Base-by-base conservation (phyloP, 2,888 invertebrate genomes). In the Meganola albula region DNA sequence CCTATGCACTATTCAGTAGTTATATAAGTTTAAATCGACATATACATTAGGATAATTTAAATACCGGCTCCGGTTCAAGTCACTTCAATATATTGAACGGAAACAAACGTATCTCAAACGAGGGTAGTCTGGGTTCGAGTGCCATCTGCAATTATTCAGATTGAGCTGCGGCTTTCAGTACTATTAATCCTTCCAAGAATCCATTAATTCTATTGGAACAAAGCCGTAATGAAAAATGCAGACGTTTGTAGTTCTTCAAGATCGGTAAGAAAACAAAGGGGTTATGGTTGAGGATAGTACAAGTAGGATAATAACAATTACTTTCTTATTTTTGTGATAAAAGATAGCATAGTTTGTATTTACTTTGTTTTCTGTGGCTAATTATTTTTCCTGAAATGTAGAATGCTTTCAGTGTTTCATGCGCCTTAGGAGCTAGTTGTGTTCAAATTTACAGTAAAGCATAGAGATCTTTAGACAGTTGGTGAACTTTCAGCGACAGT, bases 151-250 rank as follows among this genome's bases (percentile, higher is more conserved):
- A 76, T 80, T 73, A 78, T 70, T 64, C 64, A 58, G 68, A 75
- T 72, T 70, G 69, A 72, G 68, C 65, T 69, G 65, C 55, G 58
- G 67, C 66, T 69, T 68, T 67, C 69, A 70, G 69, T 70, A 67
- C 67, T 72, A 77, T 74, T 78, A 80, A 79, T 79, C 74, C 68
- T 69, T 57, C 60, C 49, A 36, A 40, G 42, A 50, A 54, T 59
- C 61, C 62, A 58, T 61, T 58, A 63, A 57, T 57, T 59, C 56
- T 54, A 53, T 56, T 60, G 53, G 50, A 56, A 48, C 58, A 61
- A 63, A 69, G 35, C 37, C 40, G 27, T 42, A 46, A 48, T 53
- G 44, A 51, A 51, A 53, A 51, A 65, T 70, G 65, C 61, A 63
- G 59, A 63, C 51, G 50, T 48, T 58, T 52, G 53, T 54, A 56